Evolutionary conservation across 64 coral and sea anemone genomes (phyloP).

Genomic region (Montipora cactus): DNA sequence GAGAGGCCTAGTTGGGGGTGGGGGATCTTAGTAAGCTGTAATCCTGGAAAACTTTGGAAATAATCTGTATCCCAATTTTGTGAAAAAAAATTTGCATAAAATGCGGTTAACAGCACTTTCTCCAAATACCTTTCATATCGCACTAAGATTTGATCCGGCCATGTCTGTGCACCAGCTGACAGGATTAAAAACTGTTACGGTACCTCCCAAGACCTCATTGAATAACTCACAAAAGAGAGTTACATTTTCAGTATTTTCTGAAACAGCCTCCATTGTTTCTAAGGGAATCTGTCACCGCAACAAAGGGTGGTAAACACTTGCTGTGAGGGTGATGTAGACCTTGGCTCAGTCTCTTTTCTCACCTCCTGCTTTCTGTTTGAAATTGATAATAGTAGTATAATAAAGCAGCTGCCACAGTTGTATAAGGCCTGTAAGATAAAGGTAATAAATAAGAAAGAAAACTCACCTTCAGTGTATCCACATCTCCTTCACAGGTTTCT

Average conservation of each 20-base stretch:
- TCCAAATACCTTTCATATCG: constrained; percentile 54
- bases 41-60: no score
- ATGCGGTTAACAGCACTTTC: constrained; percentile 33
- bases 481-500: background rate
- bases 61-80: no score
- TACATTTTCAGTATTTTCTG: constrained; percentile 59
- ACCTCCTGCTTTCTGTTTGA: no score
- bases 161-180: constrained; percentile 54
- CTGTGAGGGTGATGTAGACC: constrained; percentile 62
- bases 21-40: no score
- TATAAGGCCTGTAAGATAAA: constrained; percentile 63
- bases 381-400: no score
- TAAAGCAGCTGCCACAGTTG: background rate
- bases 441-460: background rate
- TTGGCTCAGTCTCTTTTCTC: background rate
- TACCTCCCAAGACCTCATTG: constrained; percentile 49
- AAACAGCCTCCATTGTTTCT: no score
- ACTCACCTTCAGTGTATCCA: constrained; percentile 50
- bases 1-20: no score
- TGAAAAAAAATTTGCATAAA: no score
- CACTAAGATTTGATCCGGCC: constrained; percentile 67
- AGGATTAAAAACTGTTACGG: constrained; percentile 37
- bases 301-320: constrained; percentile 81
- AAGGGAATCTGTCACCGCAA: constrained; percentile 56
- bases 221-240: constrained; percentile 67